These are phyloP conservation scores for Poecilia picta DNA, from an alignment of 2,797 vertebrate species.

Conservation along the genomic window DNA sequence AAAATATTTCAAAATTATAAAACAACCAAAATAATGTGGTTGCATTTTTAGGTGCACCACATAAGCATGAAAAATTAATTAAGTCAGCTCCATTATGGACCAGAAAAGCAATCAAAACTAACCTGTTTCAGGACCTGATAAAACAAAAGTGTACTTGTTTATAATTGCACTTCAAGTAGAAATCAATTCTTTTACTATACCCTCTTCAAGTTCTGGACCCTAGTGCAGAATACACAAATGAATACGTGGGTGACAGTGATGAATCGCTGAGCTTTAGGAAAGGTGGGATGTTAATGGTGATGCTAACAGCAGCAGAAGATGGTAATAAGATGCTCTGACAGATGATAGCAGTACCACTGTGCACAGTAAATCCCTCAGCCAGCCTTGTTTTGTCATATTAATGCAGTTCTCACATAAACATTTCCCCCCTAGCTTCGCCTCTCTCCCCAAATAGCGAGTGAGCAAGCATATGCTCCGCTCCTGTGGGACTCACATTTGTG, in stretches of 20 bases:
- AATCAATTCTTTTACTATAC: background rate
- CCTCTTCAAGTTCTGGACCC: background rate
- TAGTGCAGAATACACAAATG: conserved; percentile 16
- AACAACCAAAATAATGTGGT: no score
- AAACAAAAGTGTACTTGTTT: background rate
- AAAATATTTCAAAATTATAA: no score
- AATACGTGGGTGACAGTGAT: conserved; percentile 19
- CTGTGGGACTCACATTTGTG: conserved; percentile 40
- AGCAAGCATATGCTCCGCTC: conserved; percentile 66
- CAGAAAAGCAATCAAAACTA: background rate
- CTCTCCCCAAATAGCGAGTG: conserved; percentile 45
- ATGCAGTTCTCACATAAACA: conserved; percentile 65
- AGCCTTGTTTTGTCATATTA: conserved; percentile 76
- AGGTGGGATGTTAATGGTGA: conserved; percentile 36
- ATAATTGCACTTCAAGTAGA: background rate
- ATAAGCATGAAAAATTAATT: background rate
- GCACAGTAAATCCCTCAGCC: conserved; percentile 63
- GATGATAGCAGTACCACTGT: conserved; percentile 43
- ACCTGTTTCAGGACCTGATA: background rate
- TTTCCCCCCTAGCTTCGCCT: conserved; percentile 40
- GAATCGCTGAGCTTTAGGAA: conserved; percentile 27
- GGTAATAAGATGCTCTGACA: conserved; percentile 50
- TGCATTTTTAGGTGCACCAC: no score
- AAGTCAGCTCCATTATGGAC: background rate
- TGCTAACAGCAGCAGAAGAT: conserved; percentile 44